Evolutionary conservation across 2,797 vertebrate species (phyloP).

Genomic region (Leucoraja ocellata): DNA sequence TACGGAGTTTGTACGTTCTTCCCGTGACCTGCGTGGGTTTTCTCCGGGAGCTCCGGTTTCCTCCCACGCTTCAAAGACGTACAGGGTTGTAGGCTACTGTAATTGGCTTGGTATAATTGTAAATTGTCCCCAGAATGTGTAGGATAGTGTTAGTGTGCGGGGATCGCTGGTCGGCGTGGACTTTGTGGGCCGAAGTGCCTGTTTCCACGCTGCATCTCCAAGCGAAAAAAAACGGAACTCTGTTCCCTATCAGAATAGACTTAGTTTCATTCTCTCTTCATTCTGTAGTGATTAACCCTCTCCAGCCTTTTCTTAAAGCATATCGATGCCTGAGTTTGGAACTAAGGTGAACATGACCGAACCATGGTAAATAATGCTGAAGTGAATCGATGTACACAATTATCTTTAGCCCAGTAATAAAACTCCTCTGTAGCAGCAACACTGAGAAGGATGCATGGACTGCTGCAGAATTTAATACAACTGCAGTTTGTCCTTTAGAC

Average conservation of each 20-base stretch:
- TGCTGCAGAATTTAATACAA: background rate
- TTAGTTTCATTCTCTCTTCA: background rate
- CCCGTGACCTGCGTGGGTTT: too few relatives aligned
- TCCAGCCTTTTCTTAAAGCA: background rate
- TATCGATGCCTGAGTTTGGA: background rate
- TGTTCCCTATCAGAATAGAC: background rate
- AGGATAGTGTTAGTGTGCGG: too few relatives aligned
- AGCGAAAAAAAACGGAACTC: too few relatives aligned
- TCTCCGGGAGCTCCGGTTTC: too few relatives aligned
- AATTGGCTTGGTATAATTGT: too few relatives aligned
- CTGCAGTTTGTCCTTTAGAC: background rate
- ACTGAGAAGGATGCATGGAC: background rate
- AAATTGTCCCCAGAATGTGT: too few relatives aligned
- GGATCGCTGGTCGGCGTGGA: too few relatives aligned
- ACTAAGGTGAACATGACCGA: background rate
- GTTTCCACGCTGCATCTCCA: too few relatives aligned
- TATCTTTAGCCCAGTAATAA: background rate
- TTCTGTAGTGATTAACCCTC: background rate
- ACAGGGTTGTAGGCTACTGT: too few relatives aligned
- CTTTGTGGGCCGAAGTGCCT: too few relatives aligned
- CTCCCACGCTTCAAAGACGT: too few relatives aligned
- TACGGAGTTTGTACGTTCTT: too few relatives aligned
- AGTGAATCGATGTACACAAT: background rate
- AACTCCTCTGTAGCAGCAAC: background rate
- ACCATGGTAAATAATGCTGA: background rate